Evolutionary conservation across 2,888 invertebrate species (phyloP), one percentile per base, ranked within the genome.

Genomic region (Pheosia tremula): DNA sequence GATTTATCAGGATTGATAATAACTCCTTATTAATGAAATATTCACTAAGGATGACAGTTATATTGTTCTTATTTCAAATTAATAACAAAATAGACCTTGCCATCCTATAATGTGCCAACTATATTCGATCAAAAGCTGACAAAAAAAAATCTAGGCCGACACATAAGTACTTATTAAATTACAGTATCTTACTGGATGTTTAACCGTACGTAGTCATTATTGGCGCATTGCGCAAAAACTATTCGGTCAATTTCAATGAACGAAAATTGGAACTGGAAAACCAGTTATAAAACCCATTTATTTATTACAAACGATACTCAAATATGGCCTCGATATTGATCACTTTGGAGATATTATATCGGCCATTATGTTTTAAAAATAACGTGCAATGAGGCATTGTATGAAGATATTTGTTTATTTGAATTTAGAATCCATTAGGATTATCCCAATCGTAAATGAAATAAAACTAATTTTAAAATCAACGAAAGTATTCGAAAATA

Each of bases 271-370:
- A 6, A 38, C 38, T 4, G n/a, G 4, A 39, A 55, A 39, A 38
- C 39, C n/a, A 55, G 39, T 39, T 37, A 37, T 53, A 38, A 39
- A 55, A 39, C 39, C 8, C n/a, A 39, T 55, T 55, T 38, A 55
- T 55, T 55, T n/a, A 55, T 39, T 39, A 39, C 53, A 11, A 37
- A 36, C 7, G n/a, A 39, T 39, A n/a, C n/a, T 39, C 6, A 8
- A 53, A 55, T 55, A 55, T 38, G 54, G 13, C 55, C 55, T 55
- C 39, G 55, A 39, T 39, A 39, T 53, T 11, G 11, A 53, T 24
- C 4, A 24, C 24, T 49, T 13, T 13, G 43, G 10, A 43, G 9
- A 43, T 43, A 24, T 47, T n/a, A 47, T n/a, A 47, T 24, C 24
- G 7, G 24, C 50, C 9, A 50, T 50, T 50, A 50, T 24, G 50